Evolutionary conservation across 2,113 vertebrate species (phyloP).

Genomic region (Hoplias malabaricus): DNA sequence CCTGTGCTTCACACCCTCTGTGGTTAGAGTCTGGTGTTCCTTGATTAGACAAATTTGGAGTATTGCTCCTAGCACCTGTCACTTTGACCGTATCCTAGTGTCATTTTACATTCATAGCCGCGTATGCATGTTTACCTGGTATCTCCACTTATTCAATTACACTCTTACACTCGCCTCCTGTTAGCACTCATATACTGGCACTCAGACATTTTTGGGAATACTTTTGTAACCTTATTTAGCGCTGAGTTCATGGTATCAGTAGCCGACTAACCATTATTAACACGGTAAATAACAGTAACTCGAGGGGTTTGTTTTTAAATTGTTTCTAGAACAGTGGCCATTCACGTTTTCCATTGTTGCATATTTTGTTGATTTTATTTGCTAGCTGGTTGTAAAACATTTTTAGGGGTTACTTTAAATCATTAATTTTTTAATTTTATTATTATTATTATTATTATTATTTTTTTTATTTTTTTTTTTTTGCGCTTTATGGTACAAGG

Average conservation of each 20-base stretch:
- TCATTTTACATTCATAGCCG: constrained; percentile 33
- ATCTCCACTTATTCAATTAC: constrained; percentile 55
- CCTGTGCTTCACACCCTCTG: background rate
- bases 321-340: constrained; percentile 58
- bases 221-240: constrained; percentile 64
- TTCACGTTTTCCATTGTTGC: constrained; percentile 54
- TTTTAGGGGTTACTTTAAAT: constrained; percentile 58
- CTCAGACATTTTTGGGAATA: constrained; percentile 40
- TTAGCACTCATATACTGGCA: constrained; percentile 46
- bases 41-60: background rate
- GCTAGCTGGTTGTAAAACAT: constrained; percentile 53
- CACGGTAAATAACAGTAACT: constrained; percentile 60
- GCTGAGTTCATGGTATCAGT: constrained; percentile 62
- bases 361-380: constrained; percentile 55
- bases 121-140: constrained; percentile 49
- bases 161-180: constrained; percentile 35
- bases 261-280: constrained; percentile 69
- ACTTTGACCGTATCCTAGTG: constrained; percentile 46
- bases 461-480: no score
- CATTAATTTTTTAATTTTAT: no score
- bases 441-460: no score
- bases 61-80: constrained; percentile 34
- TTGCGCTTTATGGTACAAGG: constrained; percentile 67
- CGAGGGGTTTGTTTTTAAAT: constrained; percentile 51
- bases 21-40: background rate